Evolutionary conservation across 1,140 invertebrate species (phyloP).

Genomic region (Lepidurus apus): DNA sequence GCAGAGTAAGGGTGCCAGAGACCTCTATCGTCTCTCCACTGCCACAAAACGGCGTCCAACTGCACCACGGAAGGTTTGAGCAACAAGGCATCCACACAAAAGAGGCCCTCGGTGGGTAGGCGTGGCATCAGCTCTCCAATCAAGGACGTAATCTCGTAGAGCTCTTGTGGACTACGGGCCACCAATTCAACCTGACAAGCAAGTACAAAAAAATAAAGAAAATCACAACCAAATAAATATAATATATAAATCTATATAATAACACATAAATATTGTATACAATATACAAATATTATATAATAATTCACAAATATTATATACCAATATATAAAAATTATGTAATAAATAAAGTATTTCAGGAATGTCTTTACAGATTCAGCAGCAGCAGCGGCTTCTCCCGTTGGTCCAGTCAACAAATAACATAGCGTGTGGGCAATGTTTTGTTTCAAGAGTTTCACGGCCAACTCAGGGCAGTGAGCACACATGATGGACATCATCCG

Average conservation of each 20-base stretch:
- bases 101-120: constrained; percentile 87
- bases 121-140: constrained; percentile 94
- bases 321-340: constrained; percentile 25
- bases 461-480: constrained; percentile 84
- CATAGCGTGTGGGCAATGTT: constrained; percentile 92
- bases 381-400: constrained; percentile 49
- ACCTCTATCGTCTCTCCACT: constrained; percentile 83
- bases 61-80: constrained; percentile 64
- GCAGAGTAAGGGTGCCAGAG: constrained; percentile 65
- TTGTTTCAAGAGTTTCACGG: constrained; percentile 81
- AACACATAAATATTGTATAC: too few relatives aligned
- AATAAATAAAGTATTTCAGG: neutral
- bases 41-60: constrained; percentile 78
- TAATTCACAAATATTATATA: neutral
- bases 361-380: neutral
- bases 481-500: constrained; percentile 94
- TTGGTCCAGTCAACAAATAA: constrained; percentile 80
- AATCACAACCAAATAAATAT: constrained; percentile 21
- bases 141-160: constrained; percentile 92
- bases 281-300: neutral
- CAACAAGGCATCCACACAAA: constrained; percentile 80
- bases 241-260: too few relatives aligned
- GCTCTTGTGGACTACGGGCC: constrained; percentile 83
- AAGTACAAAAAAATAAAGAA: neutral
- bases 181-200: constrained; percentile 68